Evolutionary conservation across 2,113 vertebrate species (phyloP).

Genomic region (Dicerorhinus sumatrensis): DNA sequence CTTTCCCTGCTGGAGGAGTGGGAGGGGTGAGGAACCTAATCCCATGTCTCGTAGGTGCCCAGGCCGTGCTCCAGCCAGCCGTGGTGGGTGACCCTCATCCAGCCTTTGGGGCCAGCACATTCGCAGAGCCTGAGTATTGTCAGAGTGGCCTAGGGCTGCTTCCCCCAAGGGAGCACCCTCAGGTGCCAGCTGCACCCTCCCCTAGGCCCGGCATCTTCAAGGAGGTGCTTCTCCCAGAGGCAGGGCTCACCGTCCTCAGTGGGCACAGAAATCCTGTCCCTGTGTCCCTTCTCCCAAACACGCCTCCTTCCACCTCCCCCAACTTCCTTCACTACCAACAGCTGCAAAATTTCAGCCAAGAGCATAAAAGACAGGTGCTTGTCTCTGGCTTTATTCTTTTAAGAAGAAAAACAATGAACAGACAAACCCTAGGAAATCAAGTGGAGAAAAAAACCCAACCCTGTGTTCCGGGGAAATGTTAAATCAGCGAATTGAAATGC

Average conservation of each 20-base stretch:
- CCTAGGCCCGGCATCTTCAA: not conserved
- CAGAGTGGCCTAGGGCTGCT: not conserved
- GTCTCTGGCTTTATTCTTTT: constrained; percentile 67
- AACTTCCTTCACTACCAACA: not conserved
- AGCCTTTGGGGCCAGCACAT: not conserved
- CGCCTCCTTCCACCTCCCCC: not conserved
- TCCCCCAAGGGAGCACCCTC: not conserved
- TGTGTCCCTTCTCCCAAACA: fast-evolving
- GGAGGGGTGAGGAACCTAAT: no score
- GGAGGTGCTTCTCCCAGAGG: not conserved
- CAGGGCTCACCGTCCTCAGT: not conserved
- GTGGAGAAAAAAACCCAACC: not conserved
- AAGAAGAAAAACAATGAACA: constrained; percentile 76
- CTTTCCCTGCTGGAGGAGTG: not conserved
- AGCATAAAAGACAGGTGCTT: constrained; percentile 71
- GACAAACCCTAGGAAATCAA: constrained; percentile 62
- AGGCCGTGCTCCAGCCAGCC: not conserved
- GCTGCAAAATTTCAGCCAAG: constrained; percentile 42
- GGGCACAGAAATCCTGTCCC: not conserved
- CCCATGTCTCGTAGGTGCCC: not conserved
- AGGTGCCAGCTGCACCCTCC: no score
- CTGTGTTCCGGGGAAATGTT: constrained; percentile 22
- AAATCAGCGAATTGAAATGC: constrained; percentile 52
- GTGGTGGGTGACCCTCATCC: not conserved
- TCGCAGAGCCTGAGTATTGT: not conserved